Evolutionary conservation across 2,797 vertebrate species (phyloP), one percentile per base, ranked within the genome.

Genomic region (Mormyrus proboscirostris): DNA sequence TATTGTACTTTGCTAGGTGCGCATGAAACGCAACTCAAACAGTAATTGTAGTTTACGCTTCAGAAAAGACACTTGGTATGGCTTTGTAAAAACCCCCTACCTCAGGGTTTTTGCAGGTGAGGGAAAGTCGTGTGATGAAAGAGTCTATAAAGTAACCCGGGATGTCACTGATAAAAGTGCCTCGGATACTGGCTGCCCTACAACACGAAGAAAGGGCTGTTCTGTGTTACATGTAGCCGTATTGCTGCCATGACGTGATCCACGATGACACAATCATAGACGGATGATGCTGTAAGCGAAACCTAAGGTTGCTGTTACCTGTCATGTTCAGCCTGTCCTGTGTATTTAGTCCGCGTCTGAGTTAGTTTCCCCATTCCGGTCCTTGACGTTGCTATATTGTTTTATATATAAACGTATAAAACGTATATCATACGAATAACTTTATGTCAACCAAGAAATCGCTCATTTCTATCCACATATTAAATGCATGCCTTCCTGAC

Each of bases 131-230:
- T 91, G 91, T 92, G 94, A 95, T 94, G 95, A 95, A 93, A 73
- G 90, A 91, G 91, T 93, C 94, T 93, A 93, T 95, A 92, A 95
- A 94, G 93, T 92, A 94, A 29, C 8, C 59, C 59, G 57, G n/a
- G 57, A 62, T 25, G 93, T 91, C 90, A 92, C 91, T 65, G 95
- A 95, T 95, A 95, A 94, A 94, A 90, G 88, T 91, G 69, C 91
- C 95, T 95, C 94, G 93, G 94, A 95, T 95, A 95, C 90, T 88
- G 87, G 88, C 89, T 92, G 92, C 93, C 92, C 91, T 92, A 93
- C 94, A 94, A 95, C 93, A 95, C 92, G 87, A 90, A 89, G 93
- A 95, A 94, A 95, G 89, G 88, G 88, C 90, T 79, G 92, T 91
- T 92, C 87, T 90, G 91, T 86, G 88, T 95, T 95, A 95, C 92